Percentiles rank a stretch among this genome's conserved stretches.
phyloP scores from a whole-genome alignment of 2,113 vertebrate species.

The Telmatochromis bifrenatus region DNA sequence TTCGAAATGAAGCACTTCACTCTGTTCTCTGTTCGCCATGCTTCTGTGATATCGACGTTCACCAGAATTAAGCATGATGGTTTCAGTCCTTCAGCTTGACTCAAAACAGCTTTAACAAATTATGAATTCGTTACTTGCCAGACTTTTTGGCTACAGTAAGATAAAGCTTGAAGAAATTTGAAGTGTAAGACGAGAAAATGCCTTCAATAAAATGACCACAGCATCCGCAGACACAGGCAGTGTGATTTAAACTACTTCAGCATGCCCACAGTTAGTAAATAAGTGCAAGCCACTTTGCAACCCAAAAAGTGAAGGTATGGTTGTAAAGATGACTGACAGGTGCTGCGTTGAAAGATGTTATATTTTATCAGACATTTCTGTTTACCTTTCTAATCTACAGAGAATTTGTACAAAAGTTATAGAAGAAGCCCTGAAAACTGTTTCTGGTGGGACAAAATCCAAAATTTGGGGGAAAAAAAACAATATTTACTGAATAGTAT shows the following conservation, averaged over 20 bases:
- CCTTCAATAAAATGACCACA: background rate
- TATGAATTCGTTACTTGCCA: background rate
- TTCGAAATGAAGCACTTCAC: background rate
- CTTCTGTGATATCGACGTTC: background rate
- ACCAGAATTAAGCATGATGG: background rate
- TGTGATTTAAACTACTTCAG: background rate
- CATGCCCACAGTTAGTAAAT: background rate
- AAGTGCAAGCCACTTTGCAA: background rate
- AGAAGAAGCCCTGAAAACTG: background rate
- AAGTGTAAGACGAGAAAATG: background rate
- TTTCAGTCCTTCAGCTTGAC: background rate
- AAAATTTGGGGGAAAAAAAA: rapidly evolving
- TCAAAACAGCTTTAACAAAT: background rate
- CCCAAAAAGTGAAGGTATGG: background rate
- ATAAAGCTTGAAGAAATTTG: background rate
- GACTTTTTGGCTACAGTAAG: background rate
- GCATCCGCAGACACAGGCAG: background rate
- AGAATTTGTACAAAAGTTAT: background rate
- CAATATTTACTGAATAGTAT: background rate
- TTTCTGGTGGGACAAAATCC: background rate
- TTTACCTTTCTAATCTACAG: background rate
- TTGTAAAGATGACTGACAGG: background rate
- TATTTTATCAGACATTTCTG: background rate
- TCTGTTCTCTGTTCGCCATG: background rate
- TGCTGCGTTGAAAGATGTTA: background rate